Percentiles rank a stretch among this genome's conserved stretches.
Conservation (phyloP, 1,140 invertebrate genomes). For the Diploscapter pachys region DNA sequence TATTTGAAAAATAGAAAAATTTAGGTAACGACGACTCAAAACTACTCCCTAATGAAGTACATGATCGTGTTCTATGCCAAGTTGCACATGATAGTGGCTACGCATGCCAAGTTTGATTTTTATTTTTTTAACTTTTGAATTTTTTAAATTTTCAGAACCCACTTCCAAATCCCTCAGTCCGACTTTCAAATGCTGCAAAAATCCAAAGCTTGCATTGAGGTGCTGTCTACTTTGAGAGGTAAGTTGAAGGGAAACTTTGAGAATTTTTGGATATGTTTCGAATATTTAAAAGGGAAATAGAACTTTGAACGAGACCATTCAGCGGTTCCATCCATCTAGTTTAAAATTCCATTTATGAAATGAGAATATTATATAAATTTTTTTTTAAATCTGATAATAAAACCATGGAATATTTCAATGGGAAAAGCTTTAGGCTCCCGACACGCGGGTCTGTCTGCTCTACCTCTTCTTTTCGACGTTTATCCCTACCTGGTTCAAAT, state of each 20-base stretch:
- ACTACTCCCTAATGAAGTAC: slow-evolving; percentile 34
- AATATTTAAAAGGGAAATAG: no score
- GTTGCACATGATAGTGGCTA: slow-evolving; percentile 32
- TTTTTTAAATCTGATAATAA: no score
- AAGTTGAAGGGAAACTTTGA: no score
- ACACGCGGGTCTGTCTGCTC: neutral
- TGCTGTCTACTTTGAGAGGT: no score
- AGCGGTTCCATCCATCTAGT: neutral
- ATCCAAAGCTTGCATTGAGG: neutral
- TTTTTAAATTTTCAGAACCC: neutral
- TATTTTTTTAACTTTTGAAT: neutral
- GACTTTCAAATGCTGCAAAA: slow-evolving; percentile 23
- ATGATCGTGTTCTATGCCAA: slow-evolving; percentile 22
- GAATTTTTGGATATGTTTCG: slow-evolving; percentile 23
- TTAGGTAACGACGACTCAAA: slow-evolving; percentile 25
- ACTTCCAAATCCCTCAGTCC: slow-evolving; percentile 26
- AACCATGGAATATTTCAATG: no score
- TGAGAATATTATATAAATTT: no score
- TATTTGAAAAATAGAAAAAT: neutral
- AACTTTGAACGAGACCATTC: neutral
- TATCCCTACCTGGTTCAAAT: slow-evolving; percentile 18
- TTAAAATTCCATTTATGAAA: no score
- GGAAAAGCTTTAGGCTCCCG: no score
- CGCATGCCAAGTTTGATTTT: slow-evolving; percentile 27
- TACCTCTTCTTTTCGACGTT: slow-evolving; percentile 19